phyloP scores from a whole-genome alignment of 2,888 invertebrate species.

The Cyclophora punctaria region DNA sequence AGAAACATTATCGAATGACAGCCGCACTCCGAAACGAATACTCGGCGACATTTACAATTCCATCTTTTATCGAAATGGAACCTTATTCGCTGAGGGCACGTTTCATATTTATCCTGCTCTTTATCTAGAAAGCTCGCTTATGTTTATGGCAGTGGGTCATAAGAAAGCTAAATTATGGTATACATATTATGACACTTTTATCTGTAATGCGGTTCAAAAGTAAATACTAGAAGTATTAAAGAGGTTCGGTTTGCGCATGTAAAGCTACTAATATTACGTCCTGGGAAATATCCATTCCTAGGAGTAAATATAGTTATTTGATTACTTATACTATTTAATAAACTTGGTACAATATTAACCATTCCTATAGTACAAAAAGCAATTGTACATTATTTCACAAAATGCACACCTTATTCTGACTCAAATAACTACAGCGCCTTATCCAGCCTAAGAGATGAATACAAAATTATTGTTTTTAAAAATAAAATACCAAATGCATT shows the following conservation, averaged over 20 bases:
- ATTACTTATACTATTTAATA: no score
- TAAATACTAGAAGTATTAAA: conserved; percentile 51
- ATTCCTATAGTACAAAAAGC: no score
- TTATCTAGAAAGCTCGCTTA: conserved; percentile 54
- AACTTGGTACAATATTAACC: no score
- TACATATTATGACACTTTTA: conserved; percentile 74
- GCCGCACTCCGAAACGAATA: conserved; percentile 50
- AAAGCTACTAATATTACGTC: conserved; percentile 26
- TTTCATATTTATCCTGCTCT: conserved; percentile 35
- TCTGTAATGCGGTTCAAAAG: conserved; percentile 62
- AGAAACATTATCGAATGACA: conserved; percentile 70
- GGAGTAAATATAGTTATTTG: no score
- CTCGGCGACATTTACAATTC: conserved; percentile 37
- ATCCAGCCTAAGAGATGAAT: neutral
- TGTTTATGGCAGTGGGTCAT: conserved; percentile 64
- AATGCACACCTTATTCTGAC: conserved; percentile 6
- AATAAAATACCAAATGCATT: conserved; percentile 17
- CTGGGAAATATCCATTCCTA: conserved; percentile 3
- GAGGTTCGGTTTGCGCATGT: conserved; percentile 39
- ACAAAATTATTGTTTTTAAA: conserved; percentile 25
- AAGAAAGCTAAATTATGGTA: conserved; percentile 68
- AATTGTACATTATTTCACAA: no score
- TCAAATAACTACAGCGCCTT: conserved; percentile 27
- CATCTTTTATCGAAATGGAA: conserved; percentile 37
- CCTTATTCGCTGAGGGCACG: conserved; percentile 44